A percentile compares a stretch with the other conserved stretches of the same genome.
These are phyloP conservation scores for Callionymus lyra DNA, from an alignment of 2,113 vertebrate species.

Conservation along the genomic window DNA sequence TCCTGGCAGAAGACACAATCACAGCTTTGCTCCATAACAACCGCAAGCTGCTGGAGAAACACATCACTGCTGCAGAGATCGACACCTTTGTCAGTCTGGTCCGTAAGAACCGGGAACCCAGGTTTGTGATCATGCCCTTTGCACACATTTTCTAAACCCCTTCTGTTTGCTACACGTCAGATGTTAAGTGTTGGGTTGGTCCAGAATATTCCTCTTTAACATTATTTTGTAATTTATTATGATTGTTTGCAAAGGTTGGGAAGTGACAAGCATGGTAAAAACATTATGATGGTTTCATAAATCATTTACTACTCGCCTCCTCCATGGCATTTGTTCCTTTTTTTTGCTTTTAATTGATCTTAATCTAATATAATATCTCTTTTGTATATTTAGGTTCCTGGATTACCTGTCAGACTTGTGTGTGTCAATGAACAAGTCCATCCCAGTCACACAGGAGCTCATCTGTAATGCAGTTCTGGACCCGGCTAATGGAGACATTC, in stretches of 20 bases:
- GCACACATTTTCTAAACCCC: too few species aligned
- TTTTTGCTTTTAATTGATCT: too few species aligned
- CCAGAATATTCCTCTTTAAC: too few species aligned
- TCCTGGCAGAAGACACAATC: constrained; percentile 97
- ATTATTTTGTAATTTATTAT: too few species aligned
- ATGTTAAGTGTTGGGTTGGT: too few species aligned
- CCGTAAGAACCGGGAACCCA: constrained; percentile 94
- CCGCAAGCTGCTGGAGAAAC: constrained; percentile 94
- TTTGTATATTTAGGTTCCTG: constrained; percentile 74
- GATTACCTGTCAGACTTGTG: constrained; percentile 97
- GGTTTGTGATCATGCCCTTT: constrained; percentile 62
- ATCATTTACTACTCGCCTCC: too few species aligned
- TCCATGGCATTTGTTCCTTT: not conserved
- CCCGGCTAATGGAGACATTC: constrained; percentile 87
- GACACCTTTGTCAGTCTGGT: constrained; percentile 98
- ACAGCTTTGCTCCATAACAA: constrained; percentile 96
- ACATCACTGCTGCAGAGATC: constrained; percentile 95
- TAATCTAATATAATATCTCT: not conserved
- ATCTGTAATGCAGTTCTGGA: constrained; percentile 96
- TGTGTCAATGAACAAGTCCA: constrained; percentile 98
- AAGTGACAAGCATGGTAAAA: too few species aligned
- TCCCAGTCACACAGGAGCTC: constrained; percentile 95
- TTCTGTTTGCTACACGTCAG: too few species aligned
- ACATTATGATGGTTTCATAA: too few species aligned
- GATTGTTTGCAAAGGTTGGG: too few species aligned